phyloP scores from a whole-genome alignment of 2,888 invertebrate species.

The Asteroscopus sphinx region DNA sequence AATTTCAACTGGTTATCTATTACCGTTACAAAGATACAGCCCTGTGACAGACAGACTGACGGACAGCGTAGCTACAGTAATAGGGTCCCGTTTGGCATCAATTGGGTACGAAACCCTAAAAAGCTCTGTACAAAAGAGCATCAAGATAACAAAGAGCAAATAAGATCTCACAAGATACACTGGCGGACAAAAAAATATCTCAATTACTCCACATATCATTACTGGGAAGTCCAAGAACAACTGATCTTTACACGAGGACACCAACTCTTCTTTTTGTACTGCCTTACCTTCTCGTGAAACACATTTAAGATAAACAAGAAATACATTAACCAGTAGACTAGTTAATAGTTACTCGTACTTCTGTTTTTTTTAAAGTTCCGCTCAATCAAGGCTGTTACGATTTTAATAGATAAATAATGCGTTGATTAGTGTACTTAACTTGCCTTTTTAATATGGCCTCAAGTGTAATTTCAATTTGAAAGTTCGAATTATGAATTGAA shows the following conservation, averaged over 20 bases:
- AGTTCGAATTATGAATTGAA: slow-evolving; percentile 27
- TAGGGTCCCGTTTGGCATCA: no score
- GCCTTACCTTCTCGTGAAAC: slow-evolving; percentile 51
- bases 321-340: slow-evolving; percentile 22
- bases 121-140: slow-evolving; percentile 19
- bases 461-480: slow-evolving; percentile 45
- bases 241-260: slow-evolving; percentile 82
- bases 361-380: slow-evolving; percentile 47
- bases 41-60: no score
- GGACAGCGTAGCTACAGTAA: no score
- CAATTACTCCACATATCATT: slow-evolving; percentile 48
- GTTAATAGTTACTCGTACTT: slow-evolving; percentile 17
- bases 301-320: slow-evolving; percentile 33
- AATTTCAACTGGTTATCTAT: no score
- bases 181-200: slow-evolving; percentile 37
- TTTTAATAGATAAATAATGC: slow-evolving; percentile 33
- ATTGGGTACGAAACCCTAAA: no score
- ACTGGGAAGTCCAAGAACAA: slow-evolving; percentile 74
- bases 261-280: slow-evolving; percentile 75
- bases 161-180: slow-evolving; percentile 1
- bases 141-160: slow-evolving; percentile 18
- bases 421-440: slow-evolving; percentile 46
- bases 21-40: no score
- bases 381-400: slow-evolving; percentile 46
- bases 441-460: slow-evolving; percentile 47